Percentiles rank a stretch among this genome's conserved stretches.
phyloP scores from a whole-genome alignment of 2,797 vertebrate genomes.

The Salmo trutta region DNA sequence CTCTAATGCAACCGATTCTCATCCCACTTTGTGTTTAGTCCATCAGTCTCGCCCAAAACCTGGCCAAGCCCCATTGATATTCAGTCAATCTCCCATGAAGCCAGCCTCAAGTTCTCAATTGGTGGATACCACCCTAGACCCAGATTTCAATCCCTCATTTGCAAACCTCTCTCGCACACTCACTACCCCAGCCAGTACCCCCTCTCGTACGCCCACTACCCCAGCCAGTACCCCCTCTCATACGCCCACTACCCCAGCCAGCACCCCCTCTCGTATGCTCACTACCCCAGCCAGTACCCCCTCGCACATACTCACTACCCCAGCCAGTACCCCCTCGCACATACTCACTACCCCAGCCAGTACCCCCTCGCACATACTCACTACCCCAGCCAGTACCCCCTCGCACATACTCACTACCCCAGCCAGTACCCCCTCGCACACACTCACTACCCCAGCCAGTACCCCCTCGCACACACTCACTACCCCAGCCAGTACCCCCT shows the following conservation, averaged over 20 bases:
- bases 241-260: no score
- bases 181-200: not conserved
- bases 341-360: no score
- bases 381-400: no score
- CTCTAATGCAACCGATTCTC: not conserved
- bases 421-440: no score
- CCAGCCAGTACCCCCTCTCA: not conserved
- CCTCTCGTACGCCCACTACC: not conserved
- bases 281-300: no score
- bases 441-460: no score
- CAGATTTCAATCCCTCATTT: no score
- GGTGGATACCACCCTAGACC: not conserved
- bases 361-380: fast-evolving
- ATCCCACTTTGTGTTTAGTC: not conserved
- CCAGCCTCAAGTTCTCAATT: no score
- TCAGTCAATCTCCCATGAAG: not conserved
- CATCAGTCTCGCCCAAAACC: not conserved
- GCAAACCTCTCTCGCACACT: not conserved
- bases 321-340: no score
- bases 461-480: fast-evolving
- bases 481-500: no score
- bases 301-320: no score
- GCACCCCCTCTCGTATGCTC: not conserved
- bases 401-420: fast-evolving
- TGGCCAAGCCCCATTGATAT: not conserved